Conservation (phyloP, 2,113 vertebrate genomes). For the Myanophis thanlyinensis region DNA sequence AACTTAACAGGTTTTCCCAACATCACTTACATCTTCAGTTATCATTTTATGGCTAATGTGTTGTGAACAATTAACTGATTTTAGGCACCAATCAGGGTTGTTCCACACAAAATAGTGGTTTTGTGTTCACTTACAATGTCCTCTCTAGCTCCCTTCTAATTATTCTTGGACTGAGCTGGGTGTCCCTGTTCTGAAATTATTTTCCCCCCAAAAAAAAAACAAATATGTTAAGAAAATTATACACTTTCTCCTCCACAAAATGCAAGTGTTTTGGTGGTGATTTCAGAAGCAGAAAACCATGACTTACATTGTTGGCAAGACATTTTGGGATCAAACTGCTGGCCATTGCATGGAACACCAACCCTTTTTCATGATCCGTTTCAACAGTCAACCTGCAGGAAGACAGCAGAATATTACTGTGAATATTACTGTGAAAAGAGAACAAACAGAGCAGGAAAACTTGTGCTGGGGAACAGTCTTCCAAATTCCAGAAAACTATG, state of each 20-base stretch:
- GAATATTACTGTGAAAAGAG: neutral
- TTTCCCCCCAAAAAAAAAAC: neutral
- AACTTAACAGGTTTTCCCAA: neutral
- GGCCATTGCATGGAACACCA: slow-evolving; percentile 77
- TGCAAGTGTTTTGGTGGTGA: neutral
- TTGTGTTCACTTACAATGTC: neutral
- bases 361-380: slow-evolving; percentile 59
- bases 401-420: neutral
- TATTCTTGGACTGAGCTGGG: neutral
- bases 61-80: neutral
- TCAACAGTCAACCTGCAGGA: slow-evolving; percentile 77
- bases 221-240: too few relatives aligned
- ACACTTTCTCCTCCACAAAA: neutral
- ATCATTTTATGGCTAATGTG: neutral
- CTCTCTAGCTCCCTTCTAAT: neutral
- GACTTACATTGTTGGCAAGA: slow-evolving; percentile 58
- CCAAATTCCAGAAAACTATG: neutral
- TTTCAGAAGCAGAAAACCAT: neutral
- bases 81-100: neutral
- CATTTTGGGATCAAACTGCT: slow-evolving; percentile 76
- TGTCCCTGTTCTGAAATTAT: neutral
- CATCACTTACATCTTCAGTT: neutral
- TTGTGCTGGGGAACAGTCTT: neutral
- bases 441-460: neutral
- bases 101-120: neutral